Evolutionary conservation across 2,113 vertebrate genomes (phyloP).

Genomic region (Pithys albifrons): DNA sequence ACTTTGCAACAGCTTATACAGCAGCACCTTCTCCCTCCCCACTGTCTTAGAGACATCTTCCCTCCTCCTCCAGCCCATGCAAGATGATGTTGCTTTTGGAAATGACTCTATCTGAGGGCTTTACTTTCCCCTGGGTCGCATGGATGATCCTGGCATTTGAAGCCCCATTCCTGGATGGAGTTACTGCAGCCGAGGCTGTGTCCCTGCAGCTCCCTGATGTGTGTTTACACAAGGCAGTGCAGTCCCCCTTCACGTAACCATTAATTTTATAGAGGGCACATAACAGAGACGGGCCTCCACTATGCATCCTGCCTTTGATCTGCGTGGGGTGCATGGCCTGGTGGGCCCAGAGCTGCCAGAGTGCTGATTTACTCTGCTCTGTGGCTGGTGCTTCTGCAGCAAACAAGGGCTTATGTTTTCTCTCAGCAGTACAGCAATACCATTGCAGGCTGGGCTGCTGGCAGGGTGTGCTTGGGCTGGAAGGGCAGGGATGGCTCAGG

Average conservation of each 20-base stretch:
- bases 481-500: neutral
- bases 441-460: neutral
- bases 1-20: neutral
- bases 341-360: neutral
- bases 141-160: rapidly evolving
- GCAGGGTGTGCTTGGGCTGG: neutral
- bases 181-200: neutral
- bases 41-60: neutral
- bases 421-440: neutral
- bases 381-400: neutral
- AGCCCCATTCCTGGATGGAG: neutral
- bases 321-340: neutral
- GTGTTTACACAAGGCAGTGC: slow-evolving; percentile 37
- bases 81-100: neutral
- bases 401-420: neutral
- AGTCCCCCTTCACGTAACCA: neutral
- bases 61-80: neutral
- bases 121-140: neutral
- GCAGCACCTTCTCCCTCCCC: neutral
- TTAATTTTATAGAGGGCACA: slow-evolving; percentile 55
- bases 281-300: neutral
- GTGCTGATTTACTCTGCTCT: slow-evolving; percentile 6
- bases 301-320: slow-evolving; percentile 47
- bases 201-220: neutral
- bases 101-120: neutral